Conservation (phyloP, 2,888 invertebrate genomes). For the Coremacera marginata region DNA sequence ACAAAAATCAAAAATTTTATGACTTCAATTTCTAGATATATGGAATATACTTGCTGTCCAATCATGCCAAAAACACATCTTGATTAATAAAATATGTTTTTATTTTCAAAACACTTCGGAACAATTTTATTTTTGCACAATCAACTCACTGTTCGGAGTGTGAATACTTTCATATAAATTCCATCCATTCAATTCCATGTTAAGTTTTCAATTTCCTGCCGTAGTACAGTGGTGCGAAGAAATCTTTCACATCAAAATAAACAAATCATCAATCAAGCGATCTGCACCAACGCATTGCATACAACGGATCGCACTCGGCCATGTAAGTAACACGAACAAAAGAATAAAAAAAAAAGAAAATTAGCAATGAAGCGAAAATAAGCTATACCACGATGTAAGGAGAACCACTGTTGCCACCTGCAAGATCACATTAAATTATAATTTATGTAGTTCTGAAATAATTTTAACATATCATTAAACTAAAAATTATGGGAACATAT, state of each 20-base stretch:
- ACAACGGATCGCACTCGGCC: background rate
- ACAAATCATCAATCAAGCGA: conserved; percentile 64
- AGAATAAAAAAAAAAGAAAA: too few species aligned
- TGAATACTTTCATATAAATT: conserved; percentile 12
- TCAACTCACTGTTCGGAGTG: background rate
- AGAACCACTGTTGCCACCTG: too few species aligned
- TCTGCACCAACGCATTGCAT: conserved; percentile 46
- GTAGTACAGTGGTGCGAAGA: conserved; percentile 53
- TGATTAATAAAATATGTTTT: background rate
- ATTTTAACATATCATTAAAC: too few species aligned
- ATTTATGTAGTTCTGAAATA: too few species aligned
- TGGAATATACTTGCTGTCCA: background rate
- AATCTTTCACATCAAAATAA: conserved; percentile 60
- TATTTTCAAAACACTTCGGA: background rate
- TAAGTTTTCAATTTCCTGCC: conserved; percentile 8
- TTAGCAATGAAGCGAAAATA: too few species aligned
- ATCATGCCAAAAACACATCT: background rate
- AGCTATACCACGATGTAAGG: too few species aligned
- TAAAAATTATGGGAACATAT: too few species aligned
- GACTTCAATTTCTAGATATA: too few species aligned
- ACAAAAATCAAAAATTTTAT: too few species aligned
- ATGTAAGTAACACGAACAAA: too few species aligned
- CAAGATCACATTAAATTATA: too few species aligned
- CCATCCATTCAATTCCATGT: background rate
- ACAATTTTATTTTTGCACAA: conserved; percentile 1